Percentiles rank a stretch among this genome's conserved stretches.
These are phyloP conservation scores for Mus pahari DNA, from an alignment of 2,113 vertebrate genomes.

Conservation along the genomic window DNA sequence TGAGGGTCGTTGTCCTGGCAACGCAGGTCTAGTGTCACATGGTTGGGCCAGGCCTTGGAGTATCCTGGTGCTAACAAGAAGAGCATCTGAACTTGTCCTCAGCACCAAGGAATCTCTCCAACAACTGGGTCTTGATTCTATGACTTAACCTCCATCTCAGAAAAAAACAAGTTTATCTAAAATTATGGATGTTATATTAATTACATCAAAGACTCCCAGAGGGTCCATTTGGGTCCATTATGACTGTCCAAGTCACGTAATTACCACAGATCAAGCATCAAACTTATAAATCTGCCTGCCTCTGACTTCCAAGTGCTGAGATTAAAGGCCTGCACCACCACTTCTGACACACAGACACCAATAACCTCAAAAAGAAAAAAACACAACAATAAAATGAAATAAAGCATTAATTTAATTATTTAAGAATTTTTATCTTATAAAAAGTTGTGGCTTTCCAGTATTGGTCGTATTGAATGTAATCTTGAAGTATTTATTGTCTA, in stretches of 20 bases:
- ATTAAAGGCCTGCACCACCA: no score
- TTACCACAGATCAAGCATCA: background rate
- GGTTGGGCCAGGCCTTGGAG: no score
- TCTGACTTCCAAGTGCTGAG: no score
- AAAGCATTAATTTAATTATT: constrained; percentile 46
- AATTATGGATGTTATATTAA: background rate
- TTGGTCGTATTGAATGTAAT: background rate
- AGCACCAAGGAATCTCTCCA: background rate
- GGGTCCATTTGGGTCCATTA: background rate
- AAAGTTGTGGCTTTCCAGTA: background rate
- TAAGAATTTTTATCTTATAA: background rate
- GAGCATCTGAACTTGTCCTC: background rate
- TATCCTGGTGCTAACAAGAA: no score
- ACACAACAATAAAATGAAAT: background rate
- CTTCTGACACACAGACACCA: background rate
- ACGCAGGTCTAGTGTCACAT: no score
- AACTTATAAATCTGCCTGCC: no score
- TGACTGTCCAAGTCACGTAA: background rate
- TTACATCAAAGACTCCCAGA: background rate
- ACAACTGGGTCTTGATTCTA: background rate
- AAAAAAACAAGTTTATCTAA: background rate
- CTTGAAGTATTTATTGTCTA: constrained; percentile 26
- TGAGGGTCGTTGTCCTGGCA: no score
- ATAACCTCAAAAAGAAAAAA: background rate
- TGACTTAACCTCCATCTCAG: background rate